A percentile compares a stretch with the other conserved stretches of the same genome.
These are phyloP conservation scores for Urocyon cinereoargenteus DNA, from an alignment of 2,797 vertebrate species.

Conservation along the genomic window DNA sequence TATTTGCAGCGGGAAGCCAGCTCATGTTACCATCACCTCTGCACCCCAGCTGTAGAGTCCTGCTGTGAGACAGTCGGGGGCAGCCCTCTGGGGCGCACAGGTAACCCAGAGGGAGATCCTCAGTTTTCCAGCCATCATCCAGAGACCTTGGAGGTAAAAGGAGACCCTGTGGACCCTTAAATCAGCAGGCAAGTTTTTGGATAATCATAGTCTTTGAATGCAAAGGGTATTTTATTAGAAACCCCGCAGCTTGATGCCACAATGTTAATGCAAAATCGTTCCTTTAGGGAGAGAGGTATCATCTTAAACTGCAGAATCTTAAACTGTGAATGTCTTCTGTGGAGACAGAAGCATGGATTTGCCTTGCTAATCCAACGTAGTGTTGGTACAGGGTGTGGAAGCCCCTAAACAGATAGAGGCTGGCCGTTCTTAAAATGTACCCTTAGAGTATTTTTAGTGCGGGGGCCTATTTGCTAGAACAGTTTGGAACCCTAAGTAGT, in stretches of 20 bases:
- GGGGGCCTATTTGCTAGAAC: neutral
- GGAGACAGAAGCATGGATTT: slow-evolving; percentile 23
- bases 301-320: slow-evolving; percentile 51
- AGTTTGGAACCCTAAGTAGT: neutral
- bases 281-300: slow-evolving; percentile 61
- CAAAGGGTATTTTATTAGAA: slow-evolving; percentile 48
- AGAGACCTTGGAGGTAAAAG: slow-evolving; percentile 75
- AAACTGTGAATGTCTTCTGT: slow-evolving; percentile 66
- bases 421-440: slow-evolving; percentile 29
- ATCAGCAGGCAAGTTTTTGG: slow-evolving; percentile 87
- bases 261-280: slow-evolving; percentile 66
- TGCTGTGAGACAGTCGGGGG: slow-evolving; percentile 50
- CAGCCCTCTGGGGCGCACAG: neutral
- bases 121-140: slow-evolving; percentile 78
- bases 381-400: slow-evolving; percentile 49
- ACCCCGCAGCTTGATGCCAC: slow-evolving; percentile 34
- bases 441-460: slow-evolving; percentile 73
- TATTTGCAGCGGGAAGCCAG: slow-evolving; percentile 79
- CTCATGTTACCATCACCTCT: slow-evolving; percentile 85
- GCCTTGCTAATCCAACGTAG: slow-evolving; percentile 8
- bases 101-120: slow-evolving; percentile 42
- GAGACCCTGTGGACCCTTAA: slow-evolving; percentile 83
- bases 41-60: slow-evolving; percentile 68
- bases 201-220: slow-evolving; percentile 67
- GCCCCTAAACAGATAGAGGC: neutral